These are phyloP conservation scores for Hylaeus anthracinus DNA, from an alignment of 1,140 invertebrate species.

Conservation along the genomic window DNA sequence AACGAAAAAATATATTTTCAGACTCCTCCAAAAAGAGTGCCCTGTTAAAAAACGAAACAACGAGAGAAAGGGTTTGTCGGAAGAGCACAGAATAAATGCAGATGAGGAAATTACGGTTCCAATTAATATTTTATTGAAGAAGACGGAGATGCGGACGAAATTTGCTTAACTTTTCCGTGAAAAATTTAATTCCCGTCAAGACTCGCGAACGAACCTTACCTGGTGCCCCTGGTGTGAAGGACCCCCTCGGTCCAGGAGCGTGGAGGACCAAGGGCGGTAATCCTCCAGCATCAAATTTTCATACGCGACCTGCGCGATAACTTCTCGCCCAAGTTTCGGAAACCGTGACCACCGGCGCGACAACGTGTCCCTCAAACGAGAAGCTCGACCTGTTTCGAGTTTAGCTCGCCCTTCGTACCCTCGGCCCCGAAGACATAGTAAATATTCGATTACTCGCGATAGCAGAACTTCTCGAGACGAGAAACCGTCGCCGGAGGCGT, in stretches of 20 bases:
- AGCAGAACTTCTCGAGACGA: neutral
- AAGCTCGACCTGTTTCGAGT: neutral
- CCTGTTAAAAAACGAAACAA: too few relatives aligned
- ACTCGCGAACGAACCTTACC: too few relatives aligned
- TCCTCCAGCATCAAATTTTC: neutral
- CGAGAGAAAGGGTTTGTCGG: too few relatives aligned
- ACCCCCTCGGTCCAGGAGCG: neutral
- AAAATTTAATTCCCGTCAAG: too few relatives aligned
- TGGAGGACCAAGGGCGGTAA: neutral
- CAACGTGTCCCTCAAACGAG: neutral
- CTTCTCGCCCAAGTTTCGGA: neutral
- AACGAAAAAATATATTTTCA: too few relatives aligned
- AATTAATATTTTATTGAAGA: too few relatives aligned
- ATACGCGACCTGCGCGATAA: neutral
- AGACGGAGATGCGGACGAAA: too few relatives aligned
- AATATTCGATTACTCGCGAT: slow-evolving; percentile 24
- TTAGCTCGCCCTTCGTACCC: neutral
- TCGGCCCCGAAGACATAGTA: neutral
- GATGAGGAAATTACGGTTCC: too few relatives aligned
- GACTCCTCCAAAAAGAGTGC: too few relatives aligned
- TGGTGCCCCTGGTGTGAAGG: too few relatives aligned
- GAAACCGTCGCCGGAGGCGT: neutral
- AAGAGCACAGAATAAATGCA: too few relatives aligned
- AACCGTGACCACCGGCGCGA: neutral
- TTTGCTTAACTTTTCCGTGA: too few relatives aligned